These are phyloP conservation scores for Myotis davidii DNA, from an alignment of 2,113 vertebrate species.

Conservation along the genomic window DNA sequence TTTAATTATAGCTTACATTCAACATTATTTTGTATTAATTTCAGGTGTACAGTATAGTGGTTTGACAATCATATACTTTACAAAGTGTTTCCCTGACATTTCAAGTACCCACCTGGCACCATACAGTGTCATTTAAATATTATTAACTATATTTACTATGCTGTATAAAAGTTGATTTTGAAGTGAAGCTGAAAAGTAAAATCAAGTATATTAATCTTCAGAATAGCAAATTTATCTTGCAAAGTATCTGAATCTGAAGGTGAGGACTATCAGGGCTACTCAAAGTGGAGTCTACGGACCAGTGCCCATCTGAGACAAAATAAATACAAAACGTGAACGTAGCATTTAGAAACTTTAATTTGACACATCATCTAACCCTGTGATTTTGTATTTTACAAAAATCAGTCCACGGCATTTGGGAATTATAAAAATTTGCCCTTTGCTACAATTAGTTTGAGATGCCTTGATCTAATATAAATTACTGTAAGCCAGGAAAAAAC, in stretches of 20 bases:
- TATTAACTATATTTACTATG: not conserved
- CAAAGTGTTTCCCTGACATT: not conserved
- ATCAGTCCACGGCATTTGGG: not conserved
- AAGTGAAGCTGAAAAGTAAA: constrained; percentile 29
- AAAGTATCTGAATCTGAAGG: constrained; percentile 36
- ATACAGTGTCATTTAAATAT: not conserved
- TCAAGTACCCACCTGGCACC: not conserved
- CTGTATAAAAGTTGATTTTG: constrained; percentile 3
- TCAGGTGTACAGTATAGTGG: not conserved
- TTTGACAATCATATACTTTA: not conserved
- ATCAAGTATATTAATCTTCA: not conserved
- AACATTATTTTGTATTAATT: not conserved
- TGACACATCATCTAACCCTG: not conserved
- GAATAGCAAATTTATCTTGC: not conserved
- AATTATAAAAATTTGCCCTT: constrained; percentile 20
- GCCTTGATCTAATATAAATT: constrained; percentile 29
- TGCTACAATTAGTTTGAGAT: constrained; percentile 23
- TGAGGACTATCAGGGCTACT: not conserved
- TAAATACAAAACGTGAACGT: not conserved
- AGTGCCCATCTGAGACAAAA: not conserved
- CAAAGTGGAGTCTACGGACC: not conserved
- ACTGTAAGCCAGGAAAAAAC: not conserved
- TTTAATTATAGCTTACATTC: not conserved
- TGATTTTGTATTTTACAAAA: constrained; percentile 37
- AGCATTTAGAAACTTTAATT: not conserved